Evolutionary conservation across 2,888 invertebrate genomes (phyloP), one percentile per base, ranked within the genome.

Genomic region (Tillus elongatus): DNA sequence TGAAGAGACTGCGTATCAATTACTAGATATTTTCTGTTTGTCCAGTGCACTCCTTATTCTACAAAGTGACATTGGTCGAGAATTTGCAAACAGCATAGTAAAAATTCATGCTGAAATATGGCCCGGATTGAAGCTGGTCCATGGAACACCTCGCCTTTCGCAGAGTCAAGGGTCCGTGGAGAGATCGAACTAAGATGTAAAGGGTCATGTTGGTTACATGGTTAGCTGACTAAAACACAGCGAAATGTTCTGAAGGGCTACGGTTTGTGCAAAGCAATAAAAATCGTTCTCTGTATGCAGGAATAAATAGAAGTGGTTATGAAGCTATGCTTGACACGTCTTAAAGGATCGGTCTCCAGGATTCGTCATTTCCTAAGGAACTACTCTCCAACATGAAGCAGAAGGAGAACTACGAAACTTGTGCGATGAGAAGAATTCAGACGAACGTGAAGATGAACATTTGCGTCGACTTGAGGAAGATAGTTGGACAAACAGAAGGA

Each of bases 251-350:
- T n/a, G 30, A 29, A 11, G 30, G 30, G 11, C n/a, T 29, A 11
- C 30, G 30, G 12, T 29, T 29, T 29, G 11, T 29, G 6, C 30
- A 29, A 11, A 11, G 30, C 30, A 29, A 29, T n/a, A 29, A 8
- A 29, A 29, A 29, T 29, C 30, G 30, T 11, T 8, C 30, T 8
- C n/a, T 29, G n/a, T 10, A 29, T 11, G 12, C 30, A 29, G 30
- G 30, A 11, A 29, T 29, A n/a, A 29, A 6, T 6, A 29, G n/a
- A 29, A 29, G 30, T 29, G 6, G 6, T 37, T 26, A 39, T 30
- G 36, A 39, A 35, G 36, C 8, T 8, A 29, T 29, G 30, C n/a
- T 29, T 11, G 30, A 10, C 11, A 29, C 8, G n/a, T 6, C 8
- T 6, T 11, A 29, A 29, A 29, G 30, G n/a, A 29, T 29, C n/a